phyloP scores from a whole-genome alignment of 2,888 invertebrate genomes.

The Epirrhoe alternata region DNA sequence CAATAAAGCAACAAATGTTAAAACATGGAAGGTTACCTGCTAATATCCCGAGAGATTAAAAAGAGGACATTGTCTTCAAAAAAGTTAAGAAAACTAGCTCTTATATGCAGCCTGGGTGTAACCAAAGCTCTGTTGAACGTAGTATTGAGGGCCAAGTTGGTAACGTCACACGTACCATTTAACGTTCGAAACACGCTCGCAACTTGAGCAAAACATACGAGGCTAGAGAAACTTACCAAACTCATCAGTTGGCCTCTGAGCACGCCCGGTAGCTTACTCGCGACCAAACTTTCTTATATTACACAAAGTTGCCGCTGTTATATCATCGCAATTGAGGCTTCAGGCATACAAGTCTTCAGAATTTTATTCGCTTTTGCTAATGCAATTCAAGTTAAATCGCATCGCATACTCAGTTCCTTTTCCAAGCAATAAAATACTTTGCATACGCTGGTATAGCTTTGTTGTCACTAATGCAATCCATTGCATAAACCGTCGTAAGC shows the following conservation, averaged over 20 bases:
- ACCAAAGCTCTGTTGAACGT: slow-evolving; percentile 25
- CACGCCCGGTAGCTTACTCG: slow-evolving; percentile 67
- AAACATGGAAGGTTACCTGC: neutral
- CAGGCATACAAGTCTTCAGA: slow-evolving; percentile 20
- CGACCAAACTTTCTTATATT: slow-evolving; percentile 72
- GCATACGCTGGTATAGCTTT: neutral
- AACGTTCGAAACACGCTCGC: slow-evolving; percentile 62
- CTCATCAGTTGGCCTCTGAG: slow-evolving; percentile 74
- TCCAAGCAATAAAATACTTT: slow-evolving; percentile 31
- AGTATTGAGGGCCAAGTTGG: slow-evolving; percentile 39
- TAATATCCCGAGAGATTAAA: neutral
- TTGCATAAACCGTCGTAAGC: neutral
- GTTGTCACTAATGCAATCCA: slow-evolving; percentile 7
- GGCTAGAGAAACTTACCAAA: slow-evolving; percentile 72
- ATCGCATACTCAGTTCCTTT: neutral
- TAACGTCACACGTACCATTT: slow-evolving; percentile 53
- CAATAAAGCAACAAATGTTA: neutral
- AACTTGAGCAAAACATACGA: slow-evolving; percentile 63
- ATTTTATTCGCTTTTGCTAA: slow-evolving; percentile 16
- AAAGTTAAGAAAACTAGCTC: slow-evolving; percentile 3
- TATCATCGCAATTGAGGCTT: slow-evolving; percentile 52
- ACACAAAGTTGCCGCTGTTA: slow-evolving; percentile 59
- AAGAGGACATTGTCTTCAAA: neutral
- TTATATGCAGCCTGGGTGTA: slow-evolving; percentile 11
- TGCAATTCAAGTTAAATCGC: neutral